Evolutionary conservation across 2,113 vertebrate species (phyloP).

Genomic region (Misgurnus anguillicaudatus): DNA sequence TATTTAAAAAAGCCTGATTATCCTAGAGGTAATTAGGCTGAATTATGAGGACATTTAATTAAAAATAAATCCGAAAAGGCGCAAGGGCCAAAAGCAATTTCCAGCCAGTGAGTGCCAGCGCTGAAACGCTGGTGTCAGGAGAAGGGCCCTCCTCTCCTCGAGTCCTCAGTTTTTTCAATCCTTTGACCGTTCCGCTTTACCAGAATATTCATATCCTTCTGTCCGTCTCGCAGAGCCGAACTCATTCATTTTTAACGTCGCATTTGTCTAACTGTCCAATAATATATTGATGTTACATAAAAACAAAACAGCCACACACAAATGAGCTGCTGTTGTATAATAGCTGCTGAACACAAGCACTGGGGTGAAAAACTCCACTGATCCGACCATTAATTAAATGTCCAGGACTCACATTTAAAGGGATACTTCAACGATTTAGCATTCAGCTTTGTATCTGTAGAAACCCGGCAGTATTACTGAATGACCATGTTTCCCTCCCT

Average conservation of each 20-base stretch:
- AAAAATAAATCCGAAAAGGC: constrained; percentile 69
- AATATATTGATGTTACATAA: constrained; percentile 43
- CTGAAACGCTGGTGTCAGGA: constrained; percentile 37
- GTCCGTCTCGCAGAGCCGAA: constrained; percentile 20
- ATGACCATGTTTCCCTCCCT: too few relatives aligned
- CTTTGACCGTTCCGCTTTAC: constrained; percentile 15
- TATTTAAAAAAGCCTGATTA: constrained; percentile 72
- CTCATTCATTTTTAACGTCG: constrained; percentile 3
- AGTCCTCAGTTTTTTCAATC: constrained; percentile 33
- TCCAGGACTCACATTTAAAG: neutral
- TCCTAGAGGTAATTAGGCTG: constrained; percentile 68
- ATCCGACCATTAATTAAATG: constrained; percentile 21
- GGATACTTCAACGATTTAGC: too few relatives aligned
- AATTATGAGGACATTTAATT: constrained; percentile 71
- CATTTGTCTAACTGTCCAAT: constrained; percentile 33
- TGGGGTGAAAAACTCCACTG: constrained; percentile 18
- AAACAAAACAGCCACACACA: constrained; percentile 32
- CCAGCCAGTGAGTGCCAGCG: constrained; percentile 50
- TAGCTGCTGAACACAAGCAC: constrained; percentile 1
- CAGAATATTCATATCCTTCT: constrained; percentile 36
- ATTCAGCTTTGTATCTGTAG: too few relatives aligned
- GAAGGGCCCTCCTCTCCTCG: constrained; percentile 42
- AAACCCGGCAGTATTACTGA: too few relatives aligned
- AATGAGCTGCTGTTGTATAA: constrained; percentile 11
- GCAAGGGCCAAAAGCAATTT: constrained; percentile 59